Base-by-base conservation (phyloP, 2,113 vertebrate species). In the Clarias batrachus region DNA sequence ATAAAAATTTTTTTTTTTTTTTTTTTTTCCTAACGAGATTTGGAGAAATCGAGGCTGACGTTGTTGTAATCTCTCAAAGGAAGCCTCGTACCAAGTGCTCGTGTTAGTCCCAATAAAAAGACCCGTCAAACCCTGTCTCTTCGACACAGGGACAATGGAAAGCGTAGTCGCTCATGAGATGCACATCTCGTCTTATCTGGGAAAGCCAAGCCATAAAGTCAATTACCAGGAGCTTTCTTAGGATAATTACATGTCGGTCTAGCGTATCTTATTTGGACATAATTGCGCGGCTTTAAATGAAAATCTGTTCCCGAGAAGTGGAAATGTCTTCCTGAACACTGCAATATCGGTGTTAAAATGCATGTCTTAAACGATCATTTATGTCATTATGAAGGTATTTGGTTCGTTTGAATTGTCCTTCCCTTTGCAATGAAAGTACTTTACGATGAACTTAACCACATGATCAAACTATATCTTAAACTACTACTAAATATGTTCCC, bases 401-500 rank as follows among this genome's bases (percentile, higher is more conserved):
- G 84, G 88, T 88, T 91, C 86, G 88, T 80, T 89, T 85, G 57
- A 88, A 57, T 87, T 78, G 86, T 90, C 85, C 52, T 92, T 91
- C 90, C 81, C 84, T 90, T 90, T 81, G 57, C 78, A 41, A 62
- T 62, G 89, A 87, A 92, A 88, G 48, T 48, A 48, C 48, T 48
- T 87, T 23, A 60, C 91, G 91, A 87, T 76, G 84, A 79, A 88
- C 81, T 90, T 81, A 78, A 89, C 19, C 73, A 77, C 16, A 76
- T 84, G 85, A 82, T 87, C 81, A 90, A 88, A 90, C 83, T 74
- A 62, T 85, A 89, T 89, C 93, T 86, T 91, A 93, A 93, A 94
- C 91, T 83, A 90, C 91, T 83, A 89, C 93, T 95, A 96, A 92
- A 92, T 92, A 91, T 91, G 94, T 93, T 94, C 94, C 93, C 87